Evolutionary conservation across 2,797 vertebrate species (phyloP).

Genomic region (Pelobates cultripes): DNA sequence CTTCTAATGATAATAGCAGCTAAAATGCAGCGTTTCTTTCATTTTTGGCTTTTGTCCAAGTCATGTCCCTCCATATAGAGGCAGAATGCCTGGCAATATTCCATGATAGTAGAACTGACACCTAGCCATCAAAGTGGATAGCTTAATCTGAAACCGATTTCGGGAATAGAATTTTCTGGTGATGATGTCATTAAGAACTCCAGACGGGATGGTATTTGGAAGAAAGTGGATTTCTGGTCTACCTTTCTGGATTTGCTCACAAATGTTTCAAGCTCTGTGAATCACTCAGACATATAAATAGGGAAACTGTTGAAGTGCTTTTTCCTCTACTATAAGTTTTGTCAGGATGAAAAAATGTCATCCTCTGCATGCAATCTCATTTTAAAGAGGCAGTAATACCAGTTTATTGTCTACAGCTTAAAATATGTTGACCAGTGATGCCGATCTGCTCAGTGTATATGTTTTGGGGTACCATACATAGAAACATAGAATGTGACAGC

Average conservation of each 20-base stretch:
- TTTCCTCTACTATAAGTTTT: neutral
- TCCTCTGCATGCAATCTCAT: neutral
- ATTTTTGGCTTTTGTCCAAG: neutral
- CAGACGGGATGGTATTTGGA: neutral
- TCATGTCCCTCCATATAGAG: neutral
- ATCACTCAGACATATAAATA: neutral
- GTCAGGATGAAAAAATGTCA: neutral
- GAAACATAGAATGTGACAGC: too few species aligned
- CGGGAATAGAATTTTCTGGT: neutral
- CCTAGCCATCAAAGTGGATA: neutral
- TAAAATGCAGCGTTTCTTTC: too few species aligned
- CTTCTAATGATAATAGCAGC: too few species aligned
- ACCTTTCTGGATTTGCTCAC: neutral
- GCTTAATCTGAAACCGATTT: neutral
- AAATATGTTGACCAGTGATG: too few species aligned
- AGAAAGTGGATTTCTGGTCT: neutral
- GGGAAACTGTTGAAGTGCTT: neutral
- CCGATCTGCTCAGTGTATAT: too few species aligned
- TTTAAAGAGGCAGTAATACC: neutral
- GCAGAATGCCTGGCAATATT: neutral
- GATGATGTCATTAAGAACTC: neutral
- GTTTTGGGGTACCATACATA: too few species aligned
- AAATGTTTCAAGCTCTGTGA: neutral
- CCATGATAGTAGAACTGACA: neutral
- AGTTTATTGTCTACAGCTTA: too few species aligned